These are phyloP conservation scores for Sussaba pulchella DNA, from an alignment of 2,888 invertebrate species.

Conservation along the genomic window DNA sequence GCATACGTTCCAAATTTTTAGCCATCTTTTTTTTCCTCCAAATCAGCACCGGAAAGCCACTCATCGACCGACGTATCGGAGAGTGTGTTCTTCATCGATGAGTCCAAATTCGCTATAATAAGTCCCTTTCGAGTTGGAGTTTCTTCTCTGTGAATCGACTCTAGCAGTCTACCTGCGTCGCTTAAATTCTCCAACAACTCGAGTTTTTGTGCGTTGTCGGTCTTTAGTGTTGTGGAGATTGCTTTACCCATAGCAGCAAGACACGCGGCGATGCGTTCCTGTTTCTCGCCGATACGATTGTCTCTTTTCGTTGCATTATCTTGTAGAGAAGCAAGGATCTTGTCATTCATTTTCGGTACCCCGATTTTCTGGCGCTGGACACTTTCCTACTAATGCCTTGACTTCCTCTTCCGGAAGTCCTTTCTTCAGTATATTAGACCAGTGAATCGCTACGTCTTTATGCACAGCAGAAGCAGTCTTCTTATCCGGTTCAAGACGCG, in stretches of 20 bases:
- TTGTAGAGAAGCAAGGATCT: constrained; percentile 41
- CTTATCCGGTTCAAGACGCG: constrained; percentile 43
- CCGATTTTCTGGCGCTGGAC: constrained; percentile 43
- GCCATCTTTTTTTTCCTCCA: constrained; percentile 35
- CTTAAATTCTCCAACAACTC: constrained; percentile 52
- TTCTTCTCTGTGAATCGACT: constrained; percentile 64
- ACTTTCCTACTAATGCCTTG: constrained; percentile 49
- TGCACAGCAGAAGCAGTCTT: no score
- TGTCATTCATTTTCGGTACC: constrained; percentile 50
- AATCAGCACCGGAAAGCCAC: constrained; percentile 56
- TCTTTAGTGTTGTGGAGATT: constrained; percentile 41
- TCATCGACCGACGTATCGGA: constrained; percentile 53
- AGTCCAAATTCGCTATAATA: constrained; percentile 38
- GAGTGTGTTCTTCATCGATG: constrained; percentile 46
- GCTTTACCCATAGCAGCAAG: constrained; percentile 51
- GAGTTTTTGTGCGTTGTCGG: constrained; percentile 25
- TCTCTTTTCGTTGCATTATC: constrained; percentile 43
- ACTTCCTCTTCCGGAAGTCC: constrained; percentile 39
- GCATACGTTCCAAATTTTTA: constrained; percentile 52
- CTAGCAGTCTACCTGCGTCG: no score
- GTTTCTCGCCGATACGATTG: constrained; percentile 55
- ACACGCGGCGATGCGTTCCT: constrained; percentile 53
- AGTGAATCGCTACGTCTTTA: no score
- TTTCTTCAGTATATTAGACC: not conserved
- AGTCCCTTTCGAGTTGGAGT: constrained; percentile 43